A percentile compares a stretch with the other conserved stretches of the same genome.
Conservation (phyloP, 2,888 invertebrate genomes). For the Archips xylosteana region DNA sequence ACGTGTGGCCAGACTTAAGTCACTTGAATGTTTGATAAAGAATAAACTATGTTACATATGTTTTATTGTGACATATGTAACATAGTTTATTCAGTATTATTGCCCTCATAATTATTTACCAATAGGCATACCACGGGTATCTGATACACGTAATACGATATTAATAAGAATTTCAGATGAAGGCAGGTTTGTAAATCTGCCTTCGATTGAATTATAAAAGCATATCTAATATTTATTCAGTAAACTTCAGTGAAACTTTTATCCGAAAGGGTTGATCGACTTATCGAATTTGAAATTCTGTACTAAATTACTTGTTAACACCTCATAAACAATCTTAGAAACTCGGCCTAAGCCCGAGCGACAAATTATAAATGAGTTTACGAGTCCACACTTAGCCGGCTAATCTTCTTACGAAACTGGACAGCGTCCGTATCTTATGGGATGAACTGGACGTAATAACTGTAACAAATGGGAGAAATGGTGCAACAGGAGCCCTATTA, state of each 20-base stretch:
- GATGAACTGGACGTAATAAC: conserved; percentile 56
- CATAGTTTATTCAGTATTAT: background rate
- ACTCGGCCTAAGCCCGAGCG: conserved; percentile 52
- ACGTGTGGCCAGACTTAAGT: background rate
- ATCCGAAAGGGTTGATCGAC: conserved; percentile 37
- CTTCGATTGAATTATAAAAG: background rate
- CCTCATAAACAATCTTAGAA: conserved; percentile 62
- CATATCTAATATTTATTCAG: background rate
- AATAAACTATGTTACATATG: background rate
- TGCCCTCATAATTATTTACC: background rate
- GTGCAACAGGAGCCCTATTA: conserved; percentile 27
- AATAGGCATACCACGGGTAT: background rate
- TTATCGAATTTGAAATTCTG: conserved; percentile 53
- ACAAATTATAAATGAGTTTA: conserved; percentile 60
- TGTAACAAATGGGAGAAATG: conserved; percentile 51
- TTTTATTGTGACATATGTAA: background rate
- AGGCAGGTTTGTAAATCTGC: too few species aligned
- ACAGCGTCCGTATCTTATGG: conserved; percentile 53
- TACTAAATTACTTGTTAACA: conserved; percentile 54
- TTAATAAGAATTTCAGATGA: too few species aligned
- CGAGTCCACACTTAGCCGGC: conserved; percentile 61
- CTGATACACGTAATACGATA: background rate
- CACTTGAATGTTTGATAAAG: background rate
- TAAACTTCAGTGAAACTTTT: conserved; percentile 7
- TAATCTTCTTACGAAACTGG: conserved; percentile 69